Evolutionary conservation across 2,888 invertebrate genomes (phyloP).

Genomic region (Apodemia mormo): DNA sequence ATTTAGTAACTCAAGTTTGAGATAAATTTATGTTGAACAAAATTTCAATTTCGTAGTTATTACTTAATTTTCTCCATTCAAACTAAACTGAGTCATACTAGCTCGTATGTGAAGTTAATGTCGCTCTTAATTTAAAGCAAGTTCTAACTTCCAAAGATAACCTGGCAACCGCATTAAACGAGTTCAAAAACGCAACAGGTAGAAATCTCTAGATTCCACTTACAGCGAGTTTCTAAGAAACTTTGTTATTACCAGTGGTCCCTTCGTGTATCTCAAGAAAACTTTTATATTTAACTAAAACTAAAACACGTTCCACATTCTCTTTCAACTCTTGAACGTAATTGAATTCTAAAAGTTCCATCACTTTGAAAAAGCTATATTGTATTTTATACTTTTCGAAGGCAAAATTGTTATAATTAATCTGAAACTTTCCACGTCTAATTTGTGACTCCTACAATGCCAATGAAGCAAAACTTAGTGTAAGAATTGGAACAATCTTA

Average conservation of each 20-base stretch:
- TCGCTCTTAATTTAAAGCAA: not conserved
- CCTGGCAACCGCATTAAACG: not conserved
- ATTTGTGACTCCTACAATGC: no score
- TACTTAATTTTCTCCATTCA: not conserved
- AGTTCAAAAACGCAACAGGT: constrained; percentile 18
- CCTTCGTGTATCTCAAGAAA: not conserved
- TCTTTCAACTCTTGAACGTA: not conserved
- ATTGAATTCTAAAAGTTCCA: not conserved
- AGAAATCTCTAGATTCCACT: constrained; percentile 8
- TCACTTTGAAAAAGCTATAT: no score
- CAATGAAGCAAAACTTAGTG: no score
- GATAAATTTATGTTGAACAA: no score
- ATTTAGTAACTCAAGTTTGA: no score
- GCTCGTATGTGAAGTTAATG: not conserved
- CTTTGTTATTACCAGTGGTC: constrained; percentile 12
- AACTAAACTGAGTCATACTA: not conserved
- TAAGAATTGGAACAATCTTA: no score
- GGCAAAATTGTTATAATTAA: no score
- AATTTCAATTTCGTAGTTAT: no score
- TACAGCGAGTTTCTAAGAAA: constrained; percentile 1
- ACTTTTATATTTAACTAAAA: constrained; percentile 16
- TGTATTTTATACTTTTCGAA: no score
- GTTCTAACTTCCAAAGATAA: constrained; percentile 1
- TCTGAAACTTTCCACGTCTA: no score
- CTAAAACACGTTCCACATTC: not conserved